Percentiles rank a stretch among this genome's conserved stretches.
These are phyloP conservation scores for Coturnix japonica DNA, from an alignment of 2,113 vertebrate species.

Conservation along the genomic window DNA sequence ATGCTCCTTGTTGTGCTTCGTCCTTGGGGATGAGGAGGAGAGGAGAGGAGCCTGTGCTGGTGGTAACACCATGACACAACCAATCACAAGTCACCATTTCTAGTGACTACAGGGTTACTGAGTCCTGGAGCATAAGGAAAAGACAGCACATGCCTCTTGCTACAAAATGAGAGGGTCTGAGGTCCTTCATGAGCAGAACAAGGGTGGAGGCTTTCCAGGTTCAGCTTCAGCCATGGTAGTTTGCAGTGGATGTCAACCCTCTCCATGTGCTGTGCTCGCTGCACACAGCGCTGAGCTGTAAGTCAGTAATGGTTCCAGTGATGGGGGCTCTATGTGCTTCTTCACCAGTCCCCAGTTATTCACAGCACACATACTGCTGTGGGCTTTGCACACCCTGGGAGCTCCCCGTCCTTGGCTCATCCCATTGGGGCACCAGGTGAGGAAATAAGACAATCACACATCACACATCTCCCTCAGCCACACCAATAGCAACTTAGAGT, in stretches of 20 bases:
- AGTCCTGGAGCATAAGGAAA: neutral
- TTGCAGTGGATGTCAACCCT: neutral
- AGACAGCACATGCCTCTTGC: neutral
- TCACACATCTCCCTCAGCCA: neutral
- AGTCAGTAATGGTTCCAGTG: neutral
- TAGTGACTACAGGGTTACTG: neutral
- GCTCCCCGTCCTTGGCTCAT: neutral
- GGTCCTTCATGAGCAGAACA: neutral
- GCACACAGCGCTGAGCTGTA: neutral
- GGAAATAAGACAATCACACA: neutral
- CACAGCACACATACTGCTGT: neutral
- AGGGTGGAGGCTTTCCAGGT: neutral
- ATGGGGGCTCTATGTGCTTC: neutral
- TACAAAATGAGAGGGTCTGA: neutral
- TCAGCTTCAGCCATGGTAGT: neutral
- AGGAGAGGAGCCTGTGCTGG: neutral
- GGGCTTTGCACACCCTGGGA: neutral
- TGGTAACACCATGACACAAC: accelerated
- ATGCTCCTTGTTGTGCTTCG: neutral
- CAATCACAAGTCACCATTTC: neutral
- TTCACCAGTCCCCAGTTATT: neutral
- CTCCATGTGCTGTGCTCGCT: accelerated
- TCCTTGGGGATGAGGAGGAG: neutral
- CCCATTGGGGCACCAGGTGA: neutral
- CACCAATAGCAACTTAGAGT: accelerated